phyloP scores from a whole-genome alignment of 1,140 invertebrate genomes.

The Phymastichus coffea region DNA sequence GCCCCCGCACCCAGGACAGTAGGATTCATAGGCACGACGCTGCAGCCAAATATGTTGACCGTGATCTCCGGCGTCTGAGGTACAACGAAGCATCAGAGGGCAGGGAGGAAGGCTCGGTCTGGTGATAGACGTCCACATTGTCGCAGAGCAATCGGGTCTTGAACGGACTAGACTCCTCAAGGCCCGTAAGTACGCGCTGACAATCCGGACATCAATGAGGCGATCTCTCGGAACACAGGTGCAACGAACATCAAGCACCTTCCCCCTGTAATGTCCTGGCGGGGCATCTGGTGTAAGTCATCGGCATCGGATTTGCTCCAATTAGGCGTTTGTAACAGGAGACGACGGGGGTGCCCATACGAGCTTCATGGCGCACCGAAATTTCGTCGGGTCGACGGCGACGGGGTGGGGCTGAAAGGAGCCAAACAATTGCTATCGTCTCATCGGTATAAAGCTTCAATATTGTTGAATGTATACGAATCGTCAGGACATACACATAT shows the following conservation, averaged over 20 bases:
- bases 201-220: no score
- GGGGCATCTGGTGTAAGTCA: neutral
- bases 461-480: no score
- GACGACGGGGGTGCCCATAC: no score
- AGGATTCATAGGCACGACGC: slow-evolving; percentile 13
- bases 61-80: neutral
- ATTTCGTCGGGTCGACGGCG: no score
- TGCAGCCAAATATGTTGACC: neutral
- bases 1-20: neutral
- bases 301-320: neutral
- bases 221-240: neutral
- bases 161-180: neutral
- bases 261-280: neutral
- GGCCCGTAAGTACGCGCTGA: neutral
- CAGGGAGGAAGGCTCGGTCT: neutral
- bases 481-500: no score
- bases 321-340: neutral
- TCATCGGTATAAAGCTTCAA: no score
- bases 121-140: slow-evolving; percentile 19
- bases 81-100: slow-evolving; percentile 1
- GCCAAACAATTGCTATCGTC: no score
- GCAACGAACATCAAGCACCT: neutral
- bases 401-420: no score
- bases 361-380: no score
- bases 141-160: slow-evolving; percentile 1